These are phyloP conservation scores for Solenopsis invicta DNA, from an alignment of 1,140 invertebrate species.

Conservation along the genomic window DNA sequence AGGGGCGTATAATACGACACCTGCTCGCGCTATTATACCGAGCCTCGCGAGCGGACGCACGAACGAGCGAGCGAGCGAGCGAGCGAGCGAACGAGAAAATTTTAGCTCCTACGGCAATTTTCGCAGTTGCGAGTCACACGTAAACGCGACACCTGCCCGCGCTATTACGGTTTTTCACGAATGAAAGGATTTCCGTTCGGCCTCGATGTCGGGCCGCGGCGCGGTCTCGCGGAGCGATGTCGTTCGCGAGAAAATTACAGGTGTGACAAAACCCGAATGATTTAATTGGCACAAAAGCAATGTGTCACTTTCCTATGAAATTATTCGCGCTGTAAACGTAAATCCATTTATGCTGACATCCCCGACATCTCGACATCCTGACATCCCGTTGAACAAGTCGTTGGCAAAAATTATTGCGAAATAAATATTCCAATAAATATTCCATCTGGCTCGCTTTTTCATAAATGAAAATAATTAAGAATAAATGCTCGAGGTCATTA, in stretches of 20 bases:
- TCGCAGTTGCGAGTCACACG: slow-evolving; percentile 5
- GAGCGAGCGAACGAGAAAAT: slow-evolving; percentile 27
- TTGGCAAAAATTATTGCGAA: neutral
- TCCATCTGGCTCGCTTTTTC: neutral
- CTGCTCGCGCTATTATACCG: slow-evolving; percentile 29
- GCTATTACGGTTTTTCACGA: slow-evolving; percentile 7
- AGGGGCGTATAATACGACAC: slow-evolving; percentile 46
- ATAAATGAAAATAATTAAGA: neutral
- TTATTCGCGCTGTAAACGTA: slow-evolving; percentile 8
- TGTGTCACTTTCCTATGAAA: neutral
- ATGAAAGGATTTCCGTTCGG: neutral
- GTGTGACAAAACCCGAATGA: neutral
- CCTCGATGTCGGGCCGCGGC: neutral
- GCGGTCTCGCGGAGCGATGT: neutral
- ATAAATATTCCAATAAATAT: neutral
- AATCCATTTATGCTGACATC: slow-evolving; percentile 14
- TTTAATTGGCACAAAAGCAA: slow-evolving; percentile 10
- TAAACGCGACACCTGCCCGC: slow-evolving; percentile 20
- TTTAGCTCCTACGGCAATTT: slow-evolving; percentile 17
- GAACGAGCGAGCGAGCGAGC: neutral
- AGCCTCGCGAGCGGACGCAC: neutral
- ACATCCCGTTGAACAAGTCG: neutral
- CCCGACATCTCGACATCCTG: neutral
- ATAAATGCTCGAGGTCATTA: too few species aligned
- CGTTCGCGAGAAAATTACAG: neutral